Evolutionary conservation across 2,113 vertebrate genomes (phyloP).

Genomic region (Apodemus speciosus): DNA sequence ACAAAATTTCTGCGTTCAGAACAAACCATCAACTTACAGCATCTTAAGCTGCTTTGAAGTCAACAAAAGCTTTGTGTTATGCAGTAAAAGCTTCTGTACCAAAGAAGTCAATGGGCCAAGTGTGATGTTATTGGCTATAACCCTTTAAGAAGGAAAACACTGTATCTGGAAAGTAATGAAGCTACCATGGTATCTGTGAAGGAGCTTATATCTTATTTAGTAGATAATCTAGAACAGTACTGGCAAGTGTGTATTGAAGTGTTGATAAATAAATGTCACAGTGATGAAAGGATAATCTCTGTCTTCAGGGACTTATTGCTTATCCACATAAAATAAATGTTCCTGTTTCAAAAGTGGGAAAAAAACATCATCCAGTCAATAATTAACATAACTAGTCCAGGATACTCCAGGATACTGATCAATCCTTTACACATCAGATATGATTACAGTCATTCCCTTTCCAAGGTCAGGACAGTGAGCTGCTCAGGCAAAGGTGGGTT

Average conservation of each 20-base stretch:
- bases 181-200: not conserved
- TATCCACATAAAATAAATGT: not conserved
- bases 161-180: conserved; percentile 1
- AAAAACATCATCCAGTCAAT: not conserved
- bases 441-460: not conserved
- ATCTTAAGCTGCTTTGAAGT: not conserved
- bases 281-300: not conserved
- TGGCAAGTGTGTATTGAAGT: not conserved
- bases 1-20: not conserved
- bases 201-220: not conserved
- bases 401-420: not conserved
- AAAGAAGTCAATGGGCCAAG: not conserved
- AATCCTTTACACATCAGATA: not conserved
- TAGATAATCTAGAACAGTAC: not conserved
- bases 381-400: not conserved
- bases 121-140: conserved; percentile 5
- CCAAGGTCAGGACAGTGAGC: not conserved
- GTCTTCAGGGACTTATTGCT: not conserved
- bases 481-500: not conserved
- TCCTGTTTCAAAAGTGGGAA: not conserved
- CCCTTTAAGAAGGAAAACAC: not conserved
- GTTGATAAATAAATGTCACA: not conserved
- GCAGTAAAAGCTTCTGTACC: not conserved
- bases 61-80: conserved; percentile 11
- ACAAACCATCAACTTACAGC: not conserved